Evolutionary conservation across 1,140 invertebrate genomes (phyloP), one percentile per base, ranked within the genome.

Genomic region (Proales similis): DNA sequence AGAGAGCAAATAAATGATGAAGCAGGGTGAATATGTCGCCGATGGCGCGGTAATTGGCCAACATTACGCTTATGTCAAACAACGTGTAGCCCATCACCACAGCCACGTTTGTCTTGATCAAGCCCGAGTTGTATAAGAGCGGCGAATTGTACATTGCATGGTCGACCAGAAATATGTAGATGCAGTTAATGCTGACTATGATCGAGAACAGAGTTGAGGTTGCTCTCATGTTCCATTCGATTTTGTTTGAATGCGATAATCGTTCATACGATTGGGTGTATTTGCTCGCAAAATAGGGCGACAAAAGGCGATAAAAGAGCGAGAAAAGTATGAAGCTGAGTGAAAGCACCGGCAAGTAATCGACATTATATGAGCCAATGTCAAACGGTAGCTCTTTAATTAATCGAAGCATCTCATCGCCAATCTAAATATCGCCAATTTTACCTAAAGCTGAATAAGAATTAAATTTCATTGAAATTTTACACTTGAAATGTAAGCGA

Each of bases 1-100:
- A 72, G 17, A 73, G 67, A 6, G 72, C 70, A 17, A 70, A 69
- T 30, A 65, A 66, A 64, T 73, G 72, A 49, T 73, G 72, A 60
- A 71, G 68, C 14, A 72, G 65, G 60, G 69, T 71, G 63, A 71
- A 71, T 27, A 68, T 47, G 64, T 72, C 72, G 22, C 72, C 70
- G 47, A 73, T 68, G 22, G 69, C 61, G 49, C 68, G 67, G 63
- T 71, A 72, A 62, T 73, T 66, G 12, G 70, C 65, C 5, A 69
- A 51, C 64, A 71, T 68, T 14, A 73, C 64, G 6, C 69, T 64
- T 11, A 67, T 32, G 68, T 73, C 72, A 69, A 66, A 64, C 17
- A 62, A 39, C 30, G 38, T 22, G 63, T 48, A 62, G 20, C 38
- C 32, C 17, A 42, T 42, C 19, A 60, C 65, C 22, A 48, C 51